Base-by-base conservation (phyloP, 1,140 invertebrate genomes). In the Heterodera carotae region DNA sequence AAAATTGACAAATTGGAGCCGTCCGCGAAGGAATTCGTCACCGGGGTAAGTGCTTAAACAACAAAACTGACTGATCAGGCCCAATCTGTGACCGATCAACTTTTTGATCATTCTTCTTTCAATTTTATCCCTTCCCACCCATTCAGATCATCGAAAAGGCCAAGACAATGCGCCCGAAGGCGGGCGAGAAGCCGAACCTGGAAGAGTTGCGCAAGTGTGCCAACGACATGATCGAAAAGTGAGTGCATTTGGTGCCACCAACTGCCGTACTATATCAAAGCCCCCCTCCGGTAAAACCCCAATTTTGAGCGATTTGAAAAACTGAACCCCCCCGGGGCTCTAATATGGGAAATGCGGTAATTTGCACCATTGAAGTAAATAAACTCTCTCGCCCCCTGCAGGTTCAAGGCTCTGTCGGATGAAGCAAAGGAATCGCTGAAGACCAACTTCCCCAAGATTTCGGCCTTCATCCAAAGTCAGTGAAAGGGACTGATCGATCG, bases 11-110 rank as follows among this genome's bases (percentile, higher is more conserved):
- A 60, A 25, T 75, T 85, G 25, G 71, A 67, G 18, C 27, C 83
- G 70, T 75, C 83, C 7, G 82, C 83, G 53, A 83, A 84, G 33
- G 34, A 81, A 25, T 83, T 83, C 75, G 82, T 83, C 48, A 74
- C 70, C n/a, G 33, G 10, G 15, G 81, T 82, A 72, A 72, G 48
- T 18, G 22, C 12, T 43, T 76, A 27, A 31, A 48, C 31, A 60
- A 22, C 34, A 12, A 12, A 43, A 68, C 66, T 27, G 48, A 22
- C 48, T 53, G 48, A 56, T 56, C 48, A 56, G 48, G 67, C 33
- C 3, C n/a, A 33, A 77, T n/a, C 25, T 1, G 36, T n/a, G n/a
- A n/a, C n/a, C n/a, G n/a, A n/a, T n/a, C n/a, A n/a, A n/a, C n/a
- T n/a, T n/a, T n/a, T n/a, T n/a, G n/a, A n/a, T n/a, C n/a, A n/a